Evolutionary conservation across 2,797 vertebrate genomes (phyloP), one percentile per base, ranked within the genome.

Genomic region (Oryzias dopingdopingensis): DNA sequence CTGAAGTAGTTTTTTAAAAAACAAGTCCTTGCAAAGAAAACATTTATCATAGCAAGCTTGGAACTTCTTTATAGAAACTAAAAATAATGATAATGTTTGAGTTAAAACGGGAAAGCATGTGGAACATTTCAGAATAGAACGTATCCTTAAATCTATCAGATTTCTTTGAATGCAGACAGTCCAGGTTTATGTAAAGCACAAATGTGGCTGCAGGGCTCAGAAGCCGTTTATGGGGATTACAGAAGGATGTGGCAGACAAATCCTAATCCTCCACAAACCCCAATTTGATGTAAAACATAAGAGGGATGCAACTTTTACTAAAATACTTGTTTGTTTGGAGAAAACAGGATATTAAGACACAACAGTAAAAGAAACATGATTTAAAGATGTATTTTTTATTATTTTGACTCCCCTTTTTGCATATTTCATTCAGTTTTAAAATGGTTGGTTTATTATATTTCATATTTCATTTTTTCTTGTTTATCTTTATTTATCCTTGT

Each of bases 21-120:
- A 24, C 24, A 6, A 26, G 4, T 5, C 4, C 6, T 26, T 26
- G 24, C 24, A 26, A 26, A 26, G 4, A 26, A 26, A 26, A 26
- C 6, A 6, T 26, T 32, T 8, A 32, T 12, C 12, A 32, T 10
- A 32, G 2, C 8, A 32, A 32, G 29, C 6, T 32, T 32, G 7
- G 2, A 32, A 32, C 7, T 65, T 88, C 58, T 81, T 91, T 83
- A 74, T 42, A 52, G 68, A 55, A 70, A 85, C 82, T 81, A 70
- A 73, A 52, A 54, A 29, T 49, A 53, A 56, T 32, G 47, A 52
- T 52, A 16, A 12, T 37, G 57, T 59, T 61, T 65, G 40, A 18
- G 23, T 72, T 40, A 75, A 49, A 70, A 62, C 66, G 51, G 17
- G 14, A 24, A 42, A 18, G 5, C 37, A 37, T 41, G 18, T 68